Conservation (phyloP, 2,797 vertebrate species). For the Sebastes goodei region DNA sequence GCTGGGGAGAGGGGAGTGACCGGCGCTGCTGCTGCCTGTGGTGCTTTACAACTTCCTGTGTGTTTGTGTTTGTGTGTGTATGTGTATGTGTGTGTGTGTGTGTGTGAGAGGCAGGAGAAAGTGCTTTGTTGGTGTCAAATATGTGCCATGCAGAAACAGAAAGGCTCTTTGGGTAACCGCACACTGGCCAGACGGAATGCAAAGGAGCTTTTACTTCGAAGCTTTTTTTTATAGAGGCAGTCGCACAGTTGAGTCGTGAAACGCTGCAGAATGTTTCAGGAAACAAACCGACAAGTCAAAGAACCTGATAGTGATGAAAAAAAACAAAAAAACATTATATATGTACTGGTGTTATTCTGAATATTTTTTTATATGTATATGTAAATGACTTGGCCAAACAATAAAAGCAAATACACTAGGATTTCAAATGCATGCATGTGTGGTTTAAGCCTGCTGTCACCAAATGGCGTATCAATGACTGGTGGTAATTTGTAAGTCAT, state of each 20-base stretch:
- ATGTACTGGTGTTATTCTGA: background rate
- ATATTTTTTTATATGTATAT: background rate
- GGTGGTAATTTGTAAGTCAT: no score
- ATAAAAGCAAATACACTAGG: background rate
- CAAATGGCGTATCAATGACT: no score
- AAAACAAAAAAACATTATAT: background rate
- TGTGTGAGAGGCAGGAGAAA: slow-evolving; percentile 6
- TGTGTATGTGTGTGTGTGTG: slow-evolving; percentile 14
- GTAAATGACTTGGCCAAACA: background rate
- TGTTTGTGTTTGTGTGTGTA: slow-evolving; percentile 20
- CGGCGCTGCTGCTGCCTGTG: background rate
- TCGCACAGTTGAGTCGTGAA: background rate
- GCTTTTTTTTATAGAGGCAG: background rate
- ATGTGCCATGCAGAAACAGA: background rate
- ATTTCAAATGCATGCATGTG: background rate
- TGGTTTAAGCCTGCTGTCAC: background rate
- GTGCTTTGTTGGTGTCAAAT: slow-evolving; percentile 6
- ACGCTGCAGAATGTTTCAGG: background rate
- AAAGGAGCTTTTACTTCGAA: background rate
- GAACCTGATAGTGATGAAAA: background rate
- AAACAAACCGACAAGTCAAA: background rate
- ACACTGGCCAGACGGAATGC: background rate
- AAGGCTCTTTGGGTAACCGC: background rate
- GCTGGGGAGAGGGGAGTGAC: slow-evolving; percentile 35
- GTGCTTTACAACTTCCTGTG: slow-evolving; percentile 65